phyloP scores from a whole-genome alignment of 2,888 invertebrate species.

The Rotaria magnacalcarata region DNA sequence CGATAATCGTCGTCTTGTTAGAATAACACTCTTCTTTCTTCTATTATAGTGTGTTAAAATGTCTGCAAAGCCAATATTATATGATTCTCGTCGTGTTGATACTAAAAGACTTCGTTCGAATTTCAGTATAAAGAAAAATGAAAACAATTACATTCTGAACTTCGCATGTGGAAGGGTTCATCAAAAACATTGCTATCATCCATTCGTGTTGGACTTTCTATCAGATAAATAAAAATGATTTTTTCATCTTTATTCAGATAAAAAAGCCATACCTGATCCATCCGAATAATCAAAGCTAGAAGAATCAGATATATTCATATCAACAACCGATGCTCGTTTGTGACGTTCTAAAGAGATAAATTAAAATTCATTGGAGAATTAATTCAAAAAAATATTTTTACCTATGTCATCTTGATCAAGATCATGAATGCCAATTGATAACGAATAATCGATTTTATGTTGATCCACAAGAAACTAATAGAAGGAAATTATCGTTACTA shows the following conservation, averaged over 20 bases:
- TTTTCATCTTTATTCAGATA: neutral
- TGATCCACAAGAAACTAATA: conserved; percentile 30
- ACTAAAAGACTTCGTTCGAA: neutral
- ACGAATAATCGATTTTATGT: conserved; percentile 89
- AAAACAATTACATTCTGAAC: conserved; percentile 35
- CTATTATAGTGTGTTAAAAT: conserved; percentile 91
- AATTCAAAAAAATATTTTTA: neutral
- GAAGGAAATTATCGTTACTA: neutral
- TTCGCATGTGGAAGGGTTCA: conserved; percentile 38
- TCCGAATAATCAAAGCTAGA: conserved; percentile 38
- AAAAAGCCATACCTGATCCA: conserved; percentile 37
- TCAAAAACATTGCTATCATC: neutral
- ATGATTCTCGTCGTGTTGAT: conserved; percentile 70
- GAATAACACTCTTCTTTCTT: conserved; percentile 95
- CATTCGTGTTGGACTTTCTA: conserved; percentile 19
- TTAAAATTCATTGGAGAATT: neutral
- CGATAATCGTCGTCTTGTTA: conserved; percentile 97
- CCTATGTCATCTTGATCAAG: conserved; percentile 22
- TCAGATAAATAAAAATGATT: neutral
- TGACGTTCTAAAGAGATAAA: neutral
- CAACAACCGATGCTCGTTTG: neutral
- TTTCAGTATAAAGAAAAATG: too few relatives aligned
- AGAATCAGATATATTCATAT: conserved; percentile 41
- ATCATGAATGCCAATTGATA: conserved; percentile 91
- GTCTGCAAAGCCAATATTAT: conserved; percentile 95